Evolutionary conservation across 1,140 invertebrate genomes (phyloP).

Genomic region (Drosophila miranda): DNA sequence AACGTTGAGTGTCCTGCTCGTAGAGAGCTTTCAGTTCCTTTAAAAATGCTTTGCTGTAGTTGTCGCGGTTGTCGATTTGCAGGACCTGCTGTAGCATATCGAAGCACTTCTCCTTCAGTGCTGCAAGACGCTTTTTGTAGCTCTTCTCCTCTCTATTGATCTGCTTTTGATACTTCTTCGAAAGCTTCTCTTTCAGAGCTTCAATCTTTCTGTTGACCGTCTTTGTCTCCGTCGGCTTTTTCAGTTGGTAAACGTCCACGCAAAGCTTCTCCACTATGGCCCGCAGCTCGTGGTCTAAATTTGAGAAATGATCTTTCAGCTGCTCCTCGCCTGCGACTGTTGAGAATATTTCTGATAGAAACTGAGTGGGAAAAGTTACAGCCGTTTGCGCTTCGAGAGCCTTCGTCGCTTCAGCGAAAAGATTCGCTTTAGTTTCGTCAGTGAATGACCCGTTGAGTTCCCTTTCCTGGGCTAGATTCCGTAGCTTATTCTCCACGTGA

Average conservation of each 20-base stretch:
- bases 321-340: constrained; percentile 27
- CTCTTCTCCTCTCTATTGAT: constrained; percentile 14
- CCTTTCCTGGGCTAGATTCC: not conserved
- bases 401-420: constrained; percentile 14
- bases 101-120: constrained; percentile 42
- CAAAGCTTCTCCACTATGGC: constrained; percentile 24
- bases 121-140: not conserved
- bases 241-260: constrained; percentile 3
- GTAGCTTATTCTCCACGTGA: constrained; percentile 8
- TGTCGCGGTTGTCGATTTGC: not conserved
- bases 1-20: constrained; percentile 14
- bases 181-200: constrained; percentile 6
- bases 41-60: constrained; percentile 30
- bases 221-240: not conserved
- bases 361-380: constrained; percentile 32
- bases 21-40: constrained; percentile 39
- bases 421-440: constrained; percentile 14
- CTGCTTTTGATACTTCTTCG: constrained; percentile 36
- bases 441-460: constrained; percentile 1
- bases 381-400: constrained; percentile 28
- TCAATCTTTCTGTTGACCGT: constrained; percentile 24
- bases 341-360: constrained; percentile 42
- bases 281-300: constrained; percentile 36
- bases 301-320: constrained; percentile 30
- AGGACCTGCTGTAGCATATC: constrained; percentile 35